Base-by-base conservation (phyloP, 37 sponge, comb jelly and placozoan species). In the Geodia barretti region DNA sequence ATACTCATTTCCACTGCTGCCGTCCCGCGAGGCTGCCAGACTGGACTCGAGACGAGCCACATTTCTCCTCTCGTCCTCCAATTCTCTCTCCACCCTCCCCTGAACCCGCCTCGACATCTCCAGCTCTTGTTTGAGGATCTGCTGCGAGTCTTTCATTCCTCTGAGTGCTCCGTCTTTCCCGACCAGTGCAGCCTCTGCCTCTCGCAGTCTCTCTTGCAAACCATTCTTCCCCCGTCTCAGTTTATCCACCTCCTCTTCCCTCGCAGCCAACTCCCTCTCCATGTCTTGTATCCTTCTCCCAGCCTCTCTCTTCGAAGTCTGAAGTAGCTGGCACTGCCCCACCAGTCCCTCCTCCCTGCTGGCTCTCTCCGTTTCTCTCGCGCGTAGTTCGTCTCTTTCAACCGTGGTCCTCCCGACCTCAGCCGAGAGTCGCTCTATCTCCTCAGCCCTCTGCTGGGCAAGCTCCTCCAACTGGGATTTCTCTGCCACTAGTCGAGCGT, bases 121-220 rank as follows among this genome's bases (percentile, higher is more conserved):
- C 25, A 84, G 76, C 65, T 90, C 90, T 26, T 80, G 76, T 66
- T 76, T 64, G 32, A 84, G 75, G n/a, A 84, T 74, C 0, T 70
- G 77, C 29, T 38, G 74, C 4, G 90, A 73, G 33, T 90, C 90
- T 4, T 31, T 85, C 39, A 92, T 83, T 28, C 60, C 65, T 24
- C 78, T 75, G 31, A 85, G 20, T 1, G 41, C 33, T 1, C 74
- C 86, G 4, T 85, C 86, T 63, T 85, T 85, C 29, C 81, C 54
- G 5, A 77, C 78, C 23, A 82, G 39, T 24, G 82, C 65, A 26
- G 70, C 73, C 31, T 85, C 83, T n/a, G 68, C 8, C 28, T 72
- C 38, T 31, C 72, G 29, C 25, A 80, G 36, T 38, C 62, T 60
- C 54, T 47, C 54, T 47, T 47, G 54, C 54, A 47, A 14, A 47